phyloP scores from a whole-genome alignment of 2,888 invertebrate species.

The Ypsolopha scabrella region DNA sequence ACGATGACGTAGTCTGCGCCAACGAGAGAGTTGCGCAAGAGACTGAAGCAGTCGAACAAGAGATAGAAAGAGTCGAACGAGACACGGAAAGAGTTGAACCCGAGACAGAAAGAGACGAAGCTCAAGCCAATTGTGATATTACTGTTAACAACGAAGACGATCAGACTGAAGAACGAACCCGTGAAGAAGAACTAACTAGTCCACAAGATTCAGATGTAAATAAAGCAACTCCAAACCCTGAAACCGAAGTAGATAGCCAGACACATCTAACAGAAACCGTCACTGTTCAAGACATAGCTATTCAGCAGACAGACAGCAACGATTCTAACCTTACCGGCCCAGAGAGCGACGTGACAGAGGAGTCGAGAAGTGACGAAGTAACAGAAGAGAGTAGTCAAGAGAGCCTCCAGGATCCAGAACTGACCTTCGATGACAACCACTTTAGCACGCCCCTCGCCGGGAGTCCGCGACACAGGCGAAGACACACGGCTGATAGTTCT shows the following conservation, averaged over 20 bases:
- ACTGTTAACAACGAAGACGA: too few relatives aligned
- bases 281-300: background rate
- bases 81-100: slow-evolving; percentile 4
- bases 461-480: slow-evolving; percentile 31
- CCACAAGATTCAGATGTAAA: background rate
- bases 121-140: background rate
- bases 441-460: slow-evolving; percentile 61
- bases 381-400: slow-evolving; percentile 4
- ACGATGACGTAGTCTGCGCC: slow-evolving; percentile 63
- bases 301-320: slow-evolving; percentile 7
- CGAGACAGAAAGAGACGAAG: slow-evolving; percentile 9
- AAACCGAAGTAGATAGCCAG: background rate
- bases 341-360: background rate
- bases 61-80: slow-evolving; percentile 9
- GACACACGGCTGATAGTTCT: slow-evolving; percentile 38
- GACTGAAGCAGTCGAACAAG: slow-evolving; percentile 10
- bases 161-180: too few relatives aligned
- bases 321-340: slow-evolving; percentile 9
- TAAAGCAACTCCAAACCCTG: background rate
- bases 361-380: slow-evolving; percentile 6
- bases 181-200: background rate
- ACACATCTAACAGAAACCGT: slow-evolving; percentile 5
- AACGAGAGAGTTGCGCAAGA: slow-evolving; percentile 22
- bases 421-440: slow-evolving; percentile 64
- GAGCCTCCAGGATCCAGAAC: slow-evolving; percentile 9